Conservation (phyloP, 2,888 invertebrate species). For the Epistrophella euchroma region DNA sequence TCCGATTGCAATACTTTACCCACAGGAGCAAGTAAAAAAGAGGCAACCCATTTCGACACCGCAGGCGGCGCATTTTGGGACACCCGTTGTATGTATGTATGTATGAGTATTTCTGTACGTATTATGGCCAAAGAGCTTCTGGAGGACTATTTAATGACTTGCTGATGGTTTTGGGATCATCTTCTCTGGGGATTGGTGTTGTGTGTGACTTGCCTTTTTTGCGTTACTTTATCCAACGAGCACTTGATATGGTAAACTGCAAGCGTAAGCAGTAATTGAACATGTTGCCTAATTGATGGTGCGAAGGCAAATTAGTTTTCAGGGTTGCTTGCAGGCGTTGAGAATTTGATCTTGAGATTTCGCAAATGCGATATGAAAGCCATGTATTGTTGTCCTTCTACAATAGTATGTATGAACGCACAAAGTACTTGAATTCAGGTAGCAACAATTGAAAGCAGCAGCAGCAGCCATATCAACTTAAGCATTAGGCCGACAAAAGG, state of each 20-base stretch:
- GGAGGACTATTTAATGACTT: conserved; percentile 72
- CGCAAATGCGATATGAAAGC: conserved; percentile 56
- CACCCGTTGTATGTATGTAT: conserved; percentile 3
- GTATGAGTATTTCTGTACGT: too few relatives aligned
- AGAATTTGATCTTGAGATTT: conserved; percentile 65
- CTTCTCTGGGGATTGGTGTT: conserved; percentile 35
- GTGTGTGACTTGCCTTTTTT: conserved; percentile 32
- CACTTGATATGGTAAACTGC: conserved; percentile 56
- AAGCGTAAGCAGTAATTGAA: conserved; percentile 70
- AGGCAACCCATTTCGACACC: conserved; percentile 46
- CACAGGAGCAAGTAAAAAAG: conserved; percentile 26
- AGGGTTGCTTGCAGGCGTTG: conserved; percentile 49
- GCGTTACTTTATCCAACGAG: conserved; percentile 8
- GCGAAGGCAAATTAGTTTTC: conserved; percentile 71
- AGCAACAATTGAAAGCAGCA: conserved; percentile 21
- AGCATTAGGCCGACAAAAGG: conserved; percentile 29
- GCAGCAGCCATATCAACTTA: conserved; percentile 13
- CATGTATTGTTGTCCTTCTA: conserved; percentile 10
- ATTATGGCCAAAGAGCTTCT: conserved; percentile 30
- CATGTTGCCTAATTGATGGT: conserved; percentile 73
- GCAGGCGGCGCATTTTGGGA: conserved; percentile 36
- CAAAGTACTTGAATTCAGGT: conserved; percentile 57
- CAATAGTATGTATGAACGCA: background rate
- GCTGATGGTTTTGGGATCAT: conserved; percentile 74
- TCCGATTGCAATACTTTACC: conserved; percentile 41